A percentile compares a stretch with the other conserved stretches of the same genome.
Evolutionary conservation across 2,113 vertebrate genomes (phyloP).

Genomic region (Dromiciops gliroides): DNA sequence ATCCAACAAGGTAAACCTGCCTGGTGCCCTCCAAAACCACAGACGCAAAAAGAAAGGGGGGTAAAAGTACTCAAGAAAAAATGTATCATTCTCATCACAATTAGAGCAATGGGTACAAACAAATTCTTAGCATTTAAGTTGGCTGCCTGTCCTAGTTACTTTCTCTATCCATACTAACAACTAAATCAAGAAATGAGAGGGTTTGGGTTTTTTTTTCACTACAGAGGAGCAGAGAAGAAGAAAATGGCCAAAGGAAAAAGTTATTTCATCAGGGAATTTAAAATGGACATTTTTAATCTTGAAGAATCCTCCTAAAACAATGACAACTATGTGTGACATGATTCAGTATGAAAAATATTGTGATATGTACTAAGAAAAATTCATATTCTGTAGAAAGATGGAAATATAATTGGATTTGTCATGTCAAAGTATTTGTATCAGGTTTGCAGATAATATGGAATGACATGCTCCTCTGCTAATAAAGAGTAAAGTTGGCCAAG

Average conservation of each 20-base stretch:
- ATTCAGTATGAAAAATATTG: conserved; percentile 64
- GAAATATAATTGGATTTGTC: conserved; percentile 77
- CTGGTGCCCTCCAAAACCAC: neutral
- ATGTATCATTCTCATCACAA: neutral
- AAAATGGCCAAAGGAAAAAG: conserved; percentile 49
- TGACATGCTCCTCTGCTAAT: conserved; percentile 72
- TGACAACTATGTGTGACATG: conserved; percentile 55
- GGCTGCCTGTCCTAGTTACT: neutral
- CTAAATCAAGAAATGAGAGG: conserved; percentile 30
- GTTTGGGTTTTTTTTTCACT: neutral
- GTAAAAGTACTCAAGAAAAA: neutral
- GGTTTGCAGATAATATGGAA: conserved; percentile 76
- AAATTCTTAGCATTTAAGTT: neutral
- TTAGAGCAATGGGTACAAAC: neutral
- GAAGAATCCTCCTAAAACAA: conserved; percentile 58
- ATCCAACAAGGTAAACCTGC: neutral
- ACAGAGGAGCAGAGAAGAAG: conserved; percentile 1
- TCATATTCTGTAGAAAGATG: conserved; percentile 35
- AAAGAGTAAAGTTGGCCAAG: conserved; percentile 78
- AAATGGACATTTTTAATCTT: conserved; percentile 55
- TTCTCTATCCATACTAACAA: conserved; percentile 1
- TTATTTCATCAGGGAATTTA: conserved; percentile 45
- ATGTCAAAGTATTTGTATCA: conserved; percentile 77
- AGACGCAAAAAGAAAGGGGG: neutral
- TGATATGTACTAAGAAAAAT: conserved; percentile 36